Base-by-base conservation (phyloP, 2,113 vertebrate genomes). In the Oreochromis tanganicae region DNA sequence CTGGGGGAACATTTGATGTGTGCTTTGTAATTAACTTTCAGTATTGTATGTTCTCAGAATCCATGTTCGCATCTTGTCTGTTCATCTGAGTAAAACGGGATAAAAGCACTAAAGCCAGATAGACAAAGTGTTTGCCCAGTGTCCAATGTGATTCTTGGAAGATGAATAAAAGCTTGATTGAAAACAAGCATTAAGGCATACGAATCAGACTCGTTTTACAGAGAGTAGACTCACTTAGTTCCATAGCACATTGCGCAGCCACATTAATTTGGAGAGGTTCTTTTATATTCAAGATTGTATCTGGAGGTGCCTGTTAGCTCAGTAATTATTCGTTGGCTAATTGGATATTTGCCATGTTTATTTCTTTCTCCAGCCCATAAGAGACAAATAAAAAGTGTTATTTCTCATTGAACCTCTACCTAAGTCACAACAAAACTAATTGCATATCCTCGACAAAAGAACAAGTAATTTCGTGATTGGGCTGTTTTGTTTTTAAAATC, bases 321-420 rank as follows among this genome's bases (percentile, higher is more conserved):
- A 78, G 83, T 88, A 89, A 90, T 93, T 94, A 94, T 90, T 93
- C 82, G 89, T 86, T 86, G 73, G 78, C 87, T 93, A 93, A 95
- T 93, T 94, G 86, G 79, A 84, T 85, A 91, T 93, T 87, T 80
- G 61, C 81, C 32, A 48, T 59, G 61, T 85, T 80, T 79, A 82
- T 88, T 81, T 80, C 8, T 85, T 34, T 83, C 82, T 86, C 63
- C 38, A 84, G 80, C 83, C 48, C 82, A 91, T 89, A 83, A 87
- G 84, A 92, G 79, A 90, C 68, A 82, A 91, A 87, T 61, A 92
- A 91, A 86, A 79, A 85, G 27, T 78, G 43, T 89, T 91, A 87
- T 92, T 92, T 89, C 83, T 84, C 73, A 80, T 50, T 46, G 7
- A 78, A 71, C 34, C 36, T 89, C n/a, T 83, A 85, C 87, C 75